These are phyloP conservation scores for Omphaloscelis lunosa DNA, from an alignment of 2,888 invertebrate genomes.

Conservation along the genomic window DNA sequence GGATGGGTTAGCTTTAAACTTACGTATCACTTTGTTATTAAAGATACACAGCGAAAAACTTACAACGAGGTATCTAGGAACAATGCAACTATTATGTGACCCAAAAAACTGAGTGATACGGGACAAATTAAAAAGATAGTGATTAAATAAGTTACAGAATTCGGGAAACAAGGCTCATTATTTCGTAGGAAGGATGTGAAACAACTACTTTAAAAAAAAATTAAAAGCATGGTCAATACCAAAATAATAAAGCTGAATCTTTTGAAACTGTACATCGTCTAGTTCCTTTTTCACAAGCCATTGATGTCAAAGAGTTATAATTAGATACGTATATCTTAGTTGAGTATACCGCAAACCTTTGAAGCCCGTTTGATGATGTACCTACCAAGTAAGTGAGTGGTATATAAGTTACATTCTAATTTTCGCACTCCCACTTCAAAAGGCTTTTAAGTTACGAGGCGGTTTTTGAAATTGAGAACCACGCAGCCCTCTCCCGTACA, in stretches of 20 bases:
- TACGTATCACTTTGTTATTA: conserved; percentile 55
- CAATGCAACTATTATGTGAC: neutral
- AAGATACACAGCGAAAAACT: conserved; percentile 40
- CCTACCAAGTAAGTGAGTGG: neutral
- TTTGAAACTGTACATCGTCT: neutral
- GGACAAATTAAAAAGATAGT: neutral
- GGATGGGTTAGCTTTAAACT: conserved; percentile 53
- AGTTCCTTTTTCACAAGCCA: neutral
- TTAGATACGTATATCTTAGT: neutral
- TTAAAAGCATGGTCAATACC: too few species aligned
- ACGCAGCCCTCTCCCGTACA: conserved; percentile 15
- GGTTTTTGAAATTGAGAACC: conserved; percentile 46
- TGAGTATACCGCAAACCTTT: neutral
- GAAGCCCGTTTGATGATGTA: neutral
- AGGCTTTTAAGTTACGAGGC: conserved; percentile 36
- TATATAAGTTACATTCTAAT: conserved; percentile 32
- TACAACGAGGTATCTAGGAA: neutral
- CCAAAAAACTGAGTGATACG: neutral
- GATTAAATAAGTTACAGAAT: neutral
- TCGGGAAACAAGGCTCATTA: neutral
- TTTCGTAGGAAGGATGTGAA: neutral
- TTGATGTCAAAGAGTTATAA: neutral
- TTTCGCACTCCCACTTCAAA: conserved; percentile 25
- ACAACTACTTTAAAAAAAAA: too few species aligned
- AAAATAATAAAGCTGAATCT: neutral